Base-by-base conservation (phyloP, 2,888 invertebrate genomes). In the Tetramorium bicarinatum region DNA sequence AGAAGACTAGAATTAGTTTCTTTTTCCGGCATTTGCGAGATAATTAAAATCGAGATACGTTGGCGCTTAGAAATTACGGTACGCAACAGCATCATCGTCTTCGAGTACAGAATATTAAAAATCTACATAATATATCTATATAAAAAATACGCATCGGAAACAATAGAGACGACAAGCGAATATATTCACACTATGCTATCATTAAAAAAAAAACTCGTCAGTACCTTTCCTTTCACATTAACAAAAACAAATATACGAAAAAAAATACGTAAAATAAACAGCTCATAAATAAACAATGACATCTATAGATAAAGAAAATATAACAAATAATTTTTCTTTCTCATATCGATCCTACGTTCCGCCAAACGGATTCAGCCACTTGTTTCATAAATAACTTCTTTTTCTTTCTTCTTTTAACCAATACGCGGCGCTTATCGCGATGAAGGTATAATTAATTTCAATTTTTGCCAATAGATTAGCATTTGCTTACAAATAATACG, bases 231-330 rank as follows among this genome's bases (percentile, higher is more conserved):
- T 91, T 91, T 91, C 92, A 87, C 88, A 92, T 92, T 89, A 94
- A 94, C 93, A 94, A 93, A 93, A 94, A 94, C 92, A 93, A 93
- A 83, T 89, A 91, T 92, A 93, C 88, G 91, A 91, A 89, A 86
- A 49, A 87, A 92, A 93, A 89, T 93, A 93, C 91, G 93, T 92
- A 93, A 94, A 94, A 93, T 94, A 94, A 95, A 94, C 94, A 94
- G 92, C 93, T 94, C 92, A 94, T 94, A 94, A 94, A 94, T 94
- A 94, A 95, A 94, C 94, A 94, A 94, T 94, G 91, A 92, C 90
- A 91, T 94, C 90, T 94, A 94, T 93, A 92, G 91, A 87, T 82
- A 89, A 93, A 92, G 93, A 93, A 91, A 92, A 93, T 93, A 94
- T 94, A 94, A 94, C 94, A 94, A 94, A 94, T 92, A 93, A 94